A percentile compares a stretch with the other conserved stretches of the same genome.
Conservation (phyloP, 2,113 vertebrate genomes). For the Trachemys scripta region DNA sequence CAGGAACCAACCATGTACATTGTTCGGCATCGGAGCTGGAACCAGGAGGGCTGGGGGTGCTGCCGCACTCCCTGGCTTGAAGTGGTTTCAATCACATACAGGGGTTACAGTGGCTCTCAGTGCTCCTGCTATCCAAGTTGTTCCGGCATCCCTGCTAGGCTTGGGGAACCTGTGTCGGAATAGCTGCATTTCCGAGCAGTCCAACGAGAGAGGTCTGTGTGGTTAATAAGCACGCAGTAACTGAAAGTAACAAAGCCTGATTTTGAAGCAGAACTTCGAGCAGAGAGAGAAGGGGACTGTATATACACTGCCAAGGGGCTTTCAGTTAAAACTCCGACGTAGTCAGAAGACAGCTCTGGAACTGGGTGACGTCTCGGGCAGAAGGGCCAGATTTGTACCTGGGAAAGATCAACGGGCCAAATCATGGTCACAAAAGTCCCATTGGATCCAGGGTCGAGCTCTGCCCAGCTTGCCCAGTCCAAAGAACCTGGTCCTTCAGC, state of each 20-base stretch:
- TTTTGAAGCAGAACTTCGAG: neutral
- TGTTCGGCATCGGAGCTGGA: neutral
- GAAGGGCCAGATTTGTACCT: neutral
- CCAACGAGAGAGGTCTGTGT: neutral
- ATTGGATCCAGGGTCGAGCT: neutral
- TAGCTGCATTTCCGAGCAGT: neutral
- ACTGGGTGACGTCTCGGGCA: neutral
- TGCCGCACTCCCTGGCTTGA: no score
- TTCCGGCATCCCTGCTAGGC: no score
- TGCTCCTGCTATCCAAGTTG: no score
- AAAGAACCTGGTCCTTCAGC: neutral
- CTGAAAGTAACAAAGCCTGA: neutral
- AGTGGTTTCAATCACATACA: no score
- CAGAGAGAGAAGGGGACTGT: neutral
- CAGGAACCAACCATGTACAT: neutral
- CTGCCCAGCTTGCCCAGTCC: neutral
- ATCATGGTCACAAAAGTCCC: neutral
- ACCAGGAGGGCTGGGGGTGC: neutral
- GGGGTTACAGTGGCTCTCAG: no score
- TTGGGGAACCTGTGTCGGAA: no score
- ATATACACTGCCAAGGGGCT: accelerated
- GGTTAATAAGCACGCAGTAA: neutral
- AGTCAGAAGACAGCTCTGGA: neutral
- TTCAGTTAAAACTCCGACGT: neutral
- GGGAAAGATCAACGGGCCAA: neutral